Evolutionary conservation across 2,113 vertebrate genomes (phyloP), one percentile per base, ranked within the genome.

Genomic region (Electrona antarctica): DNA sequence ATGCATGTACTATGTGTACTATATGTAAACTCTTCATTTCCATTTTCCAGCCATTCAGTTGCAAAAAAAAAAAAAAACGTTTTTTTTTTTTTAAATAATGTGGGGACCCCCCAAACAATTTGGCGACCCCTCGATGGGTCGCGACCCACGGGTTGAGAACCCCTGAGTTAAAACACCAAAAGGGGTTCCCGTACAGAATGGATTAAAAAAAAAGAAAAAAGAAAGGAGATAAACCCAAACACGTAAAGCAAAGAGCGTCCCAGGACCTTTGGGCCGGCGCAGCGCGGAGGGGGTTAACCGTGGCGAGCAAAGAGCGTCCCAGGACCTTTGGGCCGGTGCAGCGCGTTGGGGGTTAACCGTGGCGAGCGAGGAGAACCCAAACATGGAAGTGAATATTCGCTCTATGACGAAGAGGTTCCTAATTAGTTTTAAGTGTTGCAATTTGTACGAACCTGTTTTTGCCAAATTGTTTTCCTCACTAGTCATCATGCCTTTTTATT

Each of bases 371-470:
- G 74, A 81, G 66, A 79, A 80, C 63, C 76, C 60, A 81, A 84
- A 84, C 77, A 84, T 59, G 28, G 50, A 45, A 60, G 58, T 56
- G 65, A 85, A 86, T 81, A 87, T 70, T 75, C 70, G 11, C 56
- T 74, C 64, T 82, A 80, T 86, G 89, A 90, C 77, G 83, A 83
- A 87, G 71, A 82, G 74, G 70, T 72, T 57, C 78, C 79, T 87
- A 89, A 90, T 88, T 88, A 83, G 62, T 82, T 85, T 80, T 80
- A 85, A 86, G 83, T 78, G 73, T 82, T 81, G 78, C 79, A 90
- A 85, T 91, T 86, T 90, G 81, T 84, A 74, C 69, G 84, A 84
- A 76, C n/a, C 47, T 77, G 77, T 83, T 82, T 83, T 88, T 84
- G 87, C 82, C 79, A 84, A 83, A 73, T 75, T 77, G 71, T 85